Percentiles rank a stretch among this genome's conserved stretches.
Evolutionary conservation across 2,888 invertebrate genomes (phyloP).

Genomic region (Plutella xylostella): DNA sequence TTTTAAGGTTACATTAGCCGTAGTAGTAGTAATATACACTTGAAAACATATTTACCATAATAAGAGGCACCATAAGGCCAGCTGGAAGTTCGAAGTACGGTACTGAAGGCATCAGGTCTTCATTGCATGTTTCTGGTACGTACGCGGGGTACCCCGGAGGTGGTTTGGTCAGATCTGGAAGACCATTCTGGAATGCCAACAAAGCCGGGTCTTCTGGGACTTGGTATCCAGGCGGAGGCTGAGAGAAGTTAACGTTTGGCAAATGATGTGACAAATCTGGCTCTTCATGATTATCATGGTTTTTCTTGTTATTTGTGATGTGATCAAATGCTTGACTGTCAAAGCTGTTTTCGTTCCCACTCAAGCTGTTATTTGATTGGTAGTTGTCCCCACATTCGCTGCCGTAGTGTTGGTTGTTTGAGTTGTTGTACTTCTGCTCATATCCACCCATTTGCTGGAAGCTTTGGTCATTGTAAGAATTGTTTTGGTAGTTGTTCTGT

Average conservation of each 20-base stretch:
- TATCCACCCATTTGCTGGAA: slow-evolving; percentile 38
- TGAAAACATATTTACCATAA: slow-evolving; percentile 80
- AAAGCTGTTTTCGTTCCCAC: slow-evolving; percentile 63
- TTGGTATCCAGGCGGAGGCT: slow-evolving; percentile 58
- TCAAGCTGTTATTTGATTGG: slow-evolving; percentile 53
- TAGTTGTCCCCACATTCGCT: slow-evolving; percentile 58
- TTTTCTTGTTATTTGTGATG: slow-evolving; percentile 17
- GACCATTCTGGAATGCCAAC: slow-evolving; percentile 68
- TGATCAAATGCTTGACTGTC: slow-evolving; percentile 60
- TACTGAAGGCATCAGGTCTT: slow-evolving; percentile 88
- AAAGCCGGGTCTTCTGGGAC: slow-evolving; percentile 34
- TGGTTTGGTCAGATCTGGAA: slow-evolving; percentile 88
- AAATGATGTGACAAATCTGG: slow-evolving; percentile 38
- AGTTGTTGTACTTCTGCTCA: slow-evolving; percentile 38
- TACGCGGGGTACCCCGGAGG: slow-evolving; percentile 82
- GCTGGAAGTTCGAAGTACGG: slow-evolving; percentile 98
- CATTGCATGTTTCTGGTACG: slow-evolving; percentile 61
- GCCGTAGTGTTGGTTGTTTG: slow-evolving; percentile 43
- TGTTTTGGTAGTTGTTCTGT: slow-evolving; percentile 32
- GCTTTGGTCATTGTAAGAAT: slow-evolving; percentile 35
- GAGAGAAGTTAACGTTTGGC: slow-evolving; percentile 58
- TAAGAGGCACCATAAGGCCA: slow-evolving; percentile 97
- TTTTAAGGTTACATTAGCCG: no score
- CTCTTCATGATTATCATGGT: slow-evolving; percentile 30
- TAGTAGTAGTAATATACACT: no score